A percentile compares a stretch with the other conserved stretches of the same genome.
These are phyloP conservation scores for Onychomys torridus DNA, from an alignment of 2,797 vertebrate genomes.

Conservation along the genomic window DNA sequence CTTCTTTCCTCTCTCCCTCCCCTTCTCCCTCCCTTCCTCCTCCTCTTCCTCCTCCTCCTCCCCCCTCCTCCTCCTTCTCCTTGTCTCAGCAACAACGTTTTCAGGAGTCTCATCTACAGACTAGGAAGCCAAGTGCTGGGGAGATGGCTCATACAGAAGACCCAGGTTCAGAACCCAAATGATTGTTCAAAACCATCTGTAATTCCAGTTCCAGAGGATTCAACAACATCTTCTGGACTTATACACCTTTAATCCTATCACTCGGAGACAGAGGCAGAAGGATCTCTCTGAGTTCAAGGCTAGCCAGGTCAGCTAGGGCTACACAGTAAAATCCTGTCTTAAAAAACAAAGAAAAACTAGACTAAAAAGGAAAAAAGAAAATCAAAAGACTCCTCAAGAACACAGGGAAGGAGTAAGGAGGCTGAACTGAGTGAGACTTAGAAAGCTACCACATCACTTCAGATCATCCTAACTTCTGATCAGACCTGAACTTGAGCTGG, in stretches of 20 bases:
- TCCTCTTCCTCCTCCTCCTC: background rate
- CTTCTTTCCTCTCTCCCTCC: background rate
- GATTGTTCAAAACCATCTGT: background rate
- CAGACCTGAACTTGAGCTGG: background rate
- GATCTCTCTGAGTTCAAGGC: background rate
- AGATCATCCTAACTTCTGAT: background rate
- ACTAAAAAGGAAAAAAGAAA: background rate
- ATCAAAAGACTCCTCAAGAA: background rate
- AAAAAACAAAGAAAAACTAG: background rate
- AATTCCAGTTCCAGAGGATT: background rate
- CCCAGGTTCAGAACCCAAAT: background rate
- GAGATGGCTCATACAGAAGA: background rate
- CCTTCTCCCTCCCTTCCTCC: fast-evolving
- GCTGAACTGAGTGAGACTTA: background rate
- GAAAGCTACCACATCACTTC: background rate
- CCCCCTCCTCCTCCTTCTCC: background rate
- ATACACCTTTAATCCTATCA: background rate
- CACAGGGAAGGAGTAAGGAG: background rate
- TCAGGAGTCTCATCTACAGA: background rate
- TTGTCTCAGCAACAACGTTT: background rate
- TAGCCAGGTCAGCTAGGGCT: background rate
- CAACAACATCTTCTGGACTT: background rate
- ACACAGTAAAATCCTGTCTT: background rate
- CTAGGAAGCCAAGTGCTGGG: background rate
- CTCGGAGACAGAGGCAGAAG: background rate